Percentiles rank a stretch among this genome's conserved stretches.
phyloP scores from a whole-genome alignment of 2,113 vertebrate genomes.

The Microcebus jonahi region DNA sequence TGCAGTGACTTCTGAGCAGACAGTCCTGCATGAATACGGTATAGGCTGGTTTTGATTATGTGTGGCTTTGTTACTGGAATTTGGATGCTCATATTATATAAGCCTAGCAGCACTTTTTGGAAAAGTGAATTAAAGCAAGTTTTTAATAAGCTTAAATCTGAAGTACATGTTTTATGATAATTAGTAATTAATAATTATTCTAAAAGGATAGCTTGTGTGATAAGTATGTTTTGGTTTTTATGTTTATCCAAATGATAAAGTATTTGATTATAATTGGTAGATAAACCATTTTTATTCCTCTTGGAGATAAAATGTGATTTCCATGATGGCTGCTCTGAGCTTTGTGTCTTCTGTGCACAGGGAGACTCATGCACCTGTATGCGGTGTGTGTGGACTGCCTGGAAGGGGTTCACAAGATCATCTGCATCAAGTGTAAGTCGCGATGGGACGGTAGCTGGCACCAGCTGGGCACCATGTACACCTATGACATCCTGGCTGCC shows the following conservation, averaged over 20 bases:
- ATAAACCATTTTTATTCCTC: neutral
- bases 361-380: constrained; percentile 99
- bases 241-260: neutral
- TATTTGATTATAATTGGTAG: neutral
- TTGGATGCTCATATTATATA: neutral
- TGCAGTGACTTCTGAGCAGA: neutral
- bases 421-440: constrained; percentile 99
- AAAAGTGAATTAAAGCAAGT: constrained; percentile 14
- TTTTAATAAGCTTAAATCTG: neutral
- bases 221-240: neutral
- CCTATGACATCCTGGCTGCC: constrained; percentile 98
- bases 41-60: neutral
- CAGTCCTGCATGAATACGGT: neutral
- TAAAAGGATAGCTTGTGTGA: neutral
- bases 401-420: constrained; percentile 99
- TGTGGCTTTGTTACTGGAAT: neutral
- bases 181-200: neutral
- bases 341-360: constrained; percentile 86
- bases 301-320: neutral
- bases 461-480: constrained; percentile 99
- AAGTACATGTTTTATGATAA: neutral
- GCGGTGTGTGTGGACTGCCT: constrained; percentile 99
- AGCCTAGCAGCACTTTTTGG: neutral
- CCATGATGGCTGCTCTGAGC: neutral
- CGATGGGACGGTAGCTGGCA: constrained; percentile 99